Evolutionary conservation across 2,888 invertebrate species (phyloP).

Genomic region (Halictus ligatus): DNA sequence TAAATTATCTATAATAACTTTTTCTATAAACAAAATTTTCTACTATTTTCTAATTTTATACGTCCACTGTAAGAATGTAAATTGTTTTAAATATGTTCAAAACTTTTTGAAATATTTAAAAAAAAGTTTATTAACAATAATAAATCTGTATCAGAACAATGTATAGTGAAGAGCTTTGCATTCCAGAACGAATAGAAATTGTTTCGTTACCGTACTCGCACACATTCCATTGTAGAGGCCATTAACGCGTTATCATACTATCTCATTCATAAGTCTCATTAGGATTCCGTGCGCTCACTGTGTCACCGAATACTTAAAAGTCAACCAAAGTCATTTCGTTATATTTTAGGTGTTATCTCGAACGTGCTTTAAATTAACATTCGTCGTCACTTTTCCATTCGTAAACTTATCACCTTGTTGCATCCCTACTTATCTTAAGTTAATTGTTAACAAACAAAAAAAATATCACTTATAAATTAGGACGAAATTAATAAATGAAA

Average conservation of each 20-base stretch:
- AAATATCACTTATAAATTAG: neutral
- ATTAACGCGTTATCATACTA: conserved; percentile 32
- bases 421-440: neutral
- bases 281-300: conserved; percentile 20
- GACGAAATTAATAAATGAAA: neutral
- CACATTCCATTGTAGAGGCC: neutral
- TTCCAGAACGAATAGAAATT: neutral
- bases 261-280: conserved; percentile 46
- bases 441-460: neutral
- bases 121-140: neutral
- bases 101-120: neutral
- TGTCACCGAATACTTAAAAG: conserved; percentile 35
- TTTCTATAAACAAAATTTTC: neutral
- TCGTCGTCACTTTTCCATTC: neutral
- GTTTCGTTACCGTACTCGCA: neutral
- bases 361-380: neutral
- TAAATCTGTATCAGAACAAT: neutral
- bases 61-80: neutral
- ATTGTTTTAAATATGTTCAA: neutral
- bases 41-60: neutral
- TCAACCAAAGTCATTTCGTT: conserved; percentile 17
- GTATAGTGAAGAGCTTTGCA: neutral
- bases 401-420: neutral
- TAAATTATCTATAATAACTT: too few species aligned
- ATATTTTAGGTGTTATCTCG: conserved; percentile 13